Conservation (phyloP, 2,797 vertebrate genomes). For the Zenarchopterus dispar region DNA sequence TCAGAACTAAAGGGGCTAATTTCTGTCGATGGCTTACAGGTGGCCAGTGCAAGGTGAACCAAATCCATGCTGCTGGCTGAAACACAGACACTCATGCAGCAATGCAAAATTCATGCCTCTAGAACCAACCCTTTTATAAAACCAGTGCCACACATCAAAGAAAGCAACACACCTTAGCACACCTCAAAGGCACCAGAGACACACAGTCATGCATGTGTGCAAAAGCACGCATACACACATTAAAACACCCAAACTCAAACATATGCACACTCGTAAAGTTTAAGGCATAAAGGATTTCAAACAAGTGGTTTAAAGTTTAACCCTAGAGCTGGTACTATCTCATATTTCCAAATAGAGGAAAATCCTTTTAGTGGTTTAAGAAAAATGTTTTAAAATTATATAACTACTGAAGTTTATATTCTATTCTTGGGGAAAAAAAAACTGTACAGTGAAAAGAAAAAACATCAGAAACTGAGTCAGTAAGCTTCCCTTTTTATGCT, state of each 20-base stretch:
- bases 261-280: slow-evolving; percentile 64
- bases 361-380: slow-evolving; percentile 28
- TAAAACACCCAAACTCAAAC: slow-evolving; percentile 62
- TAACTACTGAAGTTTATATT: slow-evolving; percentile 27
- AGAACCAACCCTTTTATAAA: slow-evolving; percentile 71
- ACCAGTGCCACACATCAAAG: slow-evolving; percentile 76
- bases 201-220: slow-evolving; percentile 45
- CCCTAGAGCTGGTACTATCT: slow-evolving; percentile 47
- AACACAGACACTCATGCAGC: slow-evolving; percentile 38
- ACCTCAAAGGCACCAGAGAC: slow-evolving; percentile 72
- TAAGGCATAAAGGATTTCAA: slow-evolving; percentile 54
- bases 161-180: slow-evolving; percentile 72
- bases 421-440: slow-evolving; percentile 17
- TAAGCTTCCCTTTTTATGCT: slow-evolving; percentile 26
- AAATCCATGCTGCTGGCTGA: slow-evolving; percentile 66
- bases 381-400: slow-evolving; percentile 1
- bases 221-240: slow-evolving; percentile 32
- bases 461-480: slow-evolving; percentile 18
- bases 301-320: slow-evolving; percentile 64
- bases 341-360: slow-evolving; percentile 53
- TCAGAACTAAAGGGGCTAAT: slow-evolving; percentile 83
- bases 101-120: slow-evolving; percentile 50
- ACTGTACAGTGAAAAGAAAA: slow-evolving; percentile 6
- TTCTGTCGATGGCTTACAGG: slow-evolving; percentile 85
- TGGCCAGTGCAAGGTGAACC: slow-evolving; percentile 83